phyloP scores from a whole-genome alignment of 2,797 vertebrate genomes.

The Enteromius fasciolatus region DNA sequence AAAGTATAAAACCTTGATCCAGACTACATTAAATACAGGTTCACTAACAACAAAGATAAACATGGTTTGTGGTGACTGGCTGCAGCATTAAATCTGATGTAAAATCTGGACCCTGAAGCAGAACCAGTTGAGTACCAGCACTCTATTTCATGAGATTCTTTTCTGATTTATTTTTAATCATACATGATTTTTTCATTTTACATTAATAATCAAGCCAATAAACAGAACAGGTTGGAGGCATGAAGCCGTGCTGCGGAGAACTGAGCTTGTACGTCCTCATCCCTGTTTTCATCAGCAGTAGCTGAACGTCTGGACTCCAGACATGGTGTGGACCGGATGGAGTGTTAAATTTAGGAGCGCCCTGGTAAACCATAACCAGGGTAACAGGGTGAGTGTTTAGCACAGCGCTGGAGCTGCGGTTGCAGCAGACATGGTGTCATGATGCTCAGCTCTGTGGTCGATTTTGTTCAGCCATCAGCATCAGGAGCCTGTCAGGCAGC shows the following conservation, averaged over 20 bases:
- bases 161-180: slow-evolving; percentile 19
- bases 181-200: slow-evolving; percentile 20
- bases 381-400: neutral
- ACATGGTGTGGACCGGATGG: neutral
- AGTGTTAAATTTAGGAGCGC: neutral
- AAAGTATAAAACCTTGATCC: neutral
- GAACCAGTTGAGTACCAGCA: neutral
- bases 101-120: neutral
- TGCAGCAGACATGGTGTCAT: neutral
- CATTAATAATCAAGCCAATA: slow-evolving; percentile 17
- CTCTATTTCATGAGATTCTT: neutral
- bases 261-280: neutral
- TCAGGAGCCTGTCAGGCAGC: slow-evolving; percentile 4
- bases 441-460: slow-evolving; percentile 5
- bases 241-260: neutral
- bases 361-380: neutral
- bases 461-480: slow-evolving; percentile 7
- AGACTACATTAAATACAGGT: neutral
- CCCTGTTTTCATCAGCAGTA: neutral
- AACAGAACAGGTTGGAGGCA: neutral
- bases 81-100: neutral
- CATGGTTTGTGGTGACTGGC: slow-evolving; percentile 1
- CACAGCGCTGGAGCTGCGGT: neutral
- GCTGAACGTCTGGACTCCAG: neutral
- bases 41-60: slow-evolving; percentile 14